Conservation (phyloP, 1,140 invertebrate genomes). For the Brachionus sp. region DNA sequence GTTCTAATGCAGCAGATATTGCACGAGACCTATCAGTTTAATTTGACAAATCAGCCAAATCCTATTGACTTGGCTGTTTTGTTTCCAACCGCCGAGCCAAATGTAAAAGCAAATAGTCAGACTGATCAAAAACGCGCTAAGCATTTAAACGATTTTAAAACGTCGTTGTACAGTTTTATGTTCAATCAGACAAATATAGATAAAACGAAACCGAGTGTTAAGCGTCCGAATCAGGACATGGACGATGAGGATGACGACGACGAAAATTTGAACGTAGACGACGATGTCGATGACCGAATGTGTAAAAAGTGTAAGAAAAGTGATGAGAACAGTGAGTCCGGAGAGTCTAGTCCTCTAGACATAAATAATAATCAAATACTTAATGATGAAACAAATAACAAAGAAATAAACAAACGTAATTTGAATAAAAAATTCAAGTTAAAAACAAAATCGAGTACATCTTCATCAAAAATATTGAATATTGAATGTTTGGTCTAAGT, state of each 20-base stretch:
- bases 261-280: slow-evolving; percentile 30
- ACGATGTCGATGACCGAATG: not conserved
- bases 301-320: slow-evolving; percentile 28
- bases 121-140: not conserved
- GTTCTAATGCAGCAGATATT: slow-evolving; percentile 18
- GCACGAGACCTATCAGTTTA: slow-evolving; percentile 29
- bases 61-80: not conserved
- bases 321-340: not conserved
- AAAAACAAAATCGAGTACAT: slow-evolving; percentile 11
- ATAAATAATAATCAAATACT: slow-evolving; percentile 27
- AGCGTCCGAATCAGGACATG: not conserved
- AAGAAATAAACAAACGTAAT: not conserved
- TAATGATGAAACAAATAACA: slow-evolving; percentile 21
- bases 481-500: slow-evolving; percentile 14
- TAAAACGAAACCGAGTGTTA: not conserved
- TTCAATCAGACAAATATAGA: not conserved
- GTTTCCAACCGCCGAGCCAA: not conserved
- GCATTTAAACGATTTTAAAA: slow-evolving; percentile 4
- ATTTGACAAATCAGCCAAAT: slow-evolving; percentile 1
- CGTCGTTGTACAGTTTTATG: not conserved
- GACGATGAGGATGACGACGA: slow-evolving; percentile 9
- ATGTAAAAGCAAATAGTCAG: slow-evolving; percentile 3
- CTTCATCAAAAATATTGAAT: slow-evolving; percentile 10
- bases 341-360: not conserved
- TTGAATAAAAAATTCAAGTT: slow-evolving; percentile 32